Conservation (phyloP, 2,888 invertebrate species). For the Deilephila elpenor region DNA sequence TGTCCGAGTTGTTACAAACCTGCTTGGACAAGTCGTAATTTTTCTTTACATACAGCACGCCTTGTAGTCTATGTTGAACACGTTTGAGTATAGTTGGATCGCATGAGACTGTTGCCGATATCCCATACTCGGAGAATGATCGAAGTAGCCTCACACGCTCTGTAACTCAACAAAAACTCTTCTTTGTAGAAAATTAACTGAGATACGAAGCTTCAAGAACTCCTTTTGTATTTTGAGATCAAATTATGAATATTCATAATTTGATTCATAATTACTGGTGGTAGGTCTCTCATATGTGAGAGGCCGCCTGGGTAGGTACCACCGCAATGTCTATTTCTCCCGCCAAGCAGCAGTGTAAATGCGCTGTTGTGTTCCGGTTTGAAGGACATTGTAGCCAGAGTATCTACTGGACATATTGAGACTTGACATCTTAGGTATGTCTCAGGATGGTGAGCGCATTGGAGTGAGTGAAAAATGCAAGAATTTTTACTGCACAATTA, state of each 20-base stretch:
- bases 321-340: too few species aligned
- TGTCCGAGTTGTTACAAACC: constrained; percentile 37
- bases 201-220: not conserved
- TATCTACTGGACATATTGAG: too few species aligned
- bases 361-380: too few species aligned
- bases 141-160: constrained; percentile 59
- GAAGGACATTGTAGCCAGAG: too few species aligned
- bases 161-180: constrained; percentile 41
- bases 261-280: too few species aligned
- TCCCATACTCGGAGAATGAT: constrained; percentile 52
- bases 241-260: too few species aligned
- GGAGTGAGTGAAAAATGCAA: too few species aligned
- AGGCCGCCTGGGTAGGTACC: too few species aligned
- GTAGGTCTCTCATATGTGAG: too few species aligned
- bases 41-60: constrained; percentile 57
- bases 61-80: constrained; percentile 52
- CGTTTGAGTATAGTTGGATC: constrained; percentile 46
- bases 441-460: too few species aligned
- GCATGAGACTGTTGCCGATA: constrained; percentile 57
- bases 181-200: not conserved
- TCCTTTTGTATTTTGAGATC: not conserved
- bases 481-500: not conserved
- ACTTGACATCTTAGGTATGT: too few species aligned
- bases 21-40: constrained; percentile 43
- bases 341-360: too few species aligned